Conservation (phyloP, 2,113 vertebrate species). For the Lagenorhynchus albirostris region DNA sequence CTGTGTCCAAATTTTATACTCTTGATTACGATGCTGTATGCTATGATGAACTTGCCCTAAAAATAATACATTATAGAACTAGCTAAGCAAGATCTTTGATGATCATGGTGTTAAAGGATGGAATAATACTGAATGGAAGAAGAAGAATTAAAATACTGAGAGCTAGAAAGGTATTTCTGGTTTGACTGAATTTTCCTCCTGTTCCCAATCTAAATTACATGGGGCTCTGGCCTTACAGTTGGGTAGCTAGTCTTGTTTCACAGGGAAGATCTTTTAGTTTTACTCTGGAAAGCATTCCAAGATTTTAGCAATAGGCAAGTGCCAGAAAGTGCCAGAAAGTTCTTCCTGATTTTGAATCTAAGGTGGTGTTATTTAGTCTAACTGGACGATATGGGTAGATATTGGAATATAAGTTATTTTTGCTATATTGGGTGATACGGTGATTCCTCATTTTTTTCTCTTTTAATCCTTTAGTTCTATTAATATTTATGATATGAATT, state of each 20-base stretch:
- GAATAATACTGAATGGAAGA: background rate
- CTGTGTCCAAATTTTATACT: background rate
- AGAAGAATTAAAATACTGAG: background rate
- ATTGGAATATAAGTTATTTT: background rate
- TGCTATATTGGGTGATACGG: background rate
- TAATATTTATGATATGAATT: background rate
- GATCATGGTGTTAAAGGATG: background rate
- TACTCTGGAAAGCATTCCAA: background rate
- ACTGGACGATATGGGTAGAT: background rate
- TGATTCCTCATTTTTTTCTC: background rate
- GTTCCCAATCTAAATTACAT: background rate
- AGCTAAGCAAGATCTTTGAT: background rate
- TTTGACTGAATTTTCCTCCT: background rate
- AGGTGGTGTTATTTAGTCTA: background rate
- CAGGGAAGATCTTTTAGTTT: background rate
- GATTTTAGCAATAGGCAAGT: background rate
- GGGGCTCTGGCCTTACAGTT: background rate
- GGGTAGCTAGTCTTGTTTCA: background rate
- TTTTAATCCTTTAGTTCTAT: background rate
- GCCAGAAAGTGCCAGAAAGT: background rate
- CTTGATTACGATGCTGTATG: background rate
- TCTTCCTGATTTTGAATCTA: background rate
- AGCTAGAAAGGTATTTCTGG: background rate
- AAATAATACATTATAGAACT: background rate
- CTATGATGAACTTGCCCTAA: background rate